A percentile compares a stretch with the other conserved stretches of the same genome.
Evolutionary conservation across 2,113 vertebrate genomes (phyloP).

Genomic region (Antennarius striatus): DNA sequence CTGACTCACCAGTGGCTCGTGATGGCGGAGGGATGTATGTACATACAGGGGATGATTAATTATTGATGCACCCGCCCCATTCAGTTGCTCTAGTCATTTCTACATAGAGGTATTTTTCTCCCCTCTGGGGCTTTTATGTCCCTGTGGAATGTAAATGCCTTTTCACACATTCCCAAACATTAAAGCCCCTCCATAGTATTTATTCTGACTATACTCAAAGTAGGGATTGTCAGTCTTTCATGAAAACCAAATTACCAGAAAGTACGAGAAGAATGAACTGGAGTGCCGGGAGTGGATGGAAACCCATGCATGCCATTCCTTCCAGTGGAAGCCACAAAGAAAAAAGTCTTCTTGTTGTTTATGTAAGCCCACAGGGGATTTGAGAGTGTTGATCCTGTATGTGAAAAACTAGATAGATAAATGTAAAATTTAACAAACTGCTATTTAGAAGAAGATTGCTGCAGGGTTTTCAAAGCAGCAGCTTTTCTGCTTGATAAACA

Average conservation of each 20-base stretch:
- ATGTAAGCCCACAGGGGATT: slow-evolving; percentile 12
- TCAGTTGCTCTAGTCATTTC: slow-evolving; percentile 46
- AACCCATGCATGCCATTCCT: slow-evolving; percentile 7
- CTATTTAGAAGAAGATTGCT: slow-evolving; percentile 35
- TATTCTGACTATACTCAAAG: slow-evolving; percentile 22
- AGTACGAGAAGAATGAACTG: slow-evolving; percentile 6
- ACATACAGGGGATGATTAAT: slow-evolving; percentile 53
- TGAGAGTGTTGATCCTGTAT: slow-evolving; percentile 32
- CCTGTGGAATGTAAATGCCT: slow-evolving; percentile 4
- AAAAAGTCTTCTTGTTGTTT: slow-evolving; percentile 20
- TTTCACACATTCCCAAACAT: slow-evolving; percentile 15
- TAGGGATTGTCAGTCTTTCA: slow-evolving; percentile 27
- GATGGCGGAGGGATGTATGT: slow-evolving; percentile 37
- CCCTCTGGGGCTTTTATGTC: not conserved
- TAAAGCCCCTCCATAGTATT: not conserved
- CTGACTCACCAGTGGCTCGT: slow-evolving; percentile 46
- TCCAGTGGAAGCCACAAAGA: slow-evolving; percentile 18
- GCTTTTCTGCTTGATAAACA: slow-evolving; percentile 18
- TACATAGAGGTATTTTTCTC: slow-evolving; percentile 14
- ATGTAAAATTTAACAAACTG: slow-evolving; percentile 44
- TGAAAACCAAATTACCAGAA: slow-evolving; percentile 31
- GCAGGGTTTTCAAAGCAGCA: slow-evolving; percentile 13
- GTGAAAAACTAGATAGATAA: slow-evolving; percentile 29
- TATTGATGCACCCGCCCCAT: slow-evolving; percentile 50
- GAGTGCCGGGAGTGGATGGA: slow-evolving; percentile 28